These are phyloP conservation scores for Gastracanthus pulcherrimus DNA, from an alignment of 2,888 invertebrate genomes.

Conservation along the genomic window DNA sequence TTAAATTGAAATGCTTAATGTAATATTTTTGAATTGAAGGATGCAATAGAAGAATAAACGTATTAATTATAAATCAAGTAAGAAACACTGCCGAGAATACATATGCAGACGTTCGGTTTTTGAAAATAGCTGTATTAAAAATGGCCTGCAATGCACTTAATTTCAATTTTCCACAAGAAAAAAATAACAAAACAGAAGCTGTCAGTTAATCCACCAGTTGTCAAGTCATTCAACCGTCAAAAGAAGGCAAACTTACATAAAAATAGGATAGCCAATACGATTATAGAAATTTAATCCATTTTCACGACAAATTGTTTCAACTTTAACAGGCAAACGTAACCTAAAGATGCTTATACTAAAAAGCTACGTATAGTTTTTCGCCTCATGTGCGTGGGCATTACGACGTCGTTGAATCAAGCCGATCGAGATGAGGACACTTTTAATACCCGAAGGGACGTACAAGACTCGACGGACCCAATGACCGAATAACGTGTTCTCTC, in stretches of 20 bases:
- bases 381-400: not conserved
- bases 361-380: not conserved
- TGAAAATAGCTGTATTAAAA: too few relatives aligned
- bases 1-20: too few relatives aligned
- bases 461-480: not conserved
- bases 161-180: not conserved
- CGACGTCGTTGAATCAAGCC: not conserved
- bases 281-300: constrained; percentile 7
- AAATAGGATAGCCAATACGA: not conserved
- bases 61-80: too few relatives aligned
- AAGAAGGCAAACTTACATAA: not conserved
- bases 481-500: not conserved
- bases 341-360: not conserved
- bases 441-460: not conserved
- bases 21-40: too few relatives aligned
- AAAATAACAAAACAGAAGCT: not conserved
- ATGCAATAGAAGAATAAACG: too few relatives aligned
- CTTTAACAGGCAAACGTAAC: not conserved
- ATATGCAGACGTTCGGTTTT: too few relatives aligned
- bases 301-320: not conserved
- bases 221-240: too few relatives aligned
- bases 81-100: too few relatives aligned
- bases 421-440: not conserved
- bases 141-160: not conserved
- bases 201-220: not conserved